A percentile compares a stretch with the other conserved stretches of the same genome.
Conservation (phyloP, 2,888 invertebrate species). For the Tinea trinotella region DNA sequence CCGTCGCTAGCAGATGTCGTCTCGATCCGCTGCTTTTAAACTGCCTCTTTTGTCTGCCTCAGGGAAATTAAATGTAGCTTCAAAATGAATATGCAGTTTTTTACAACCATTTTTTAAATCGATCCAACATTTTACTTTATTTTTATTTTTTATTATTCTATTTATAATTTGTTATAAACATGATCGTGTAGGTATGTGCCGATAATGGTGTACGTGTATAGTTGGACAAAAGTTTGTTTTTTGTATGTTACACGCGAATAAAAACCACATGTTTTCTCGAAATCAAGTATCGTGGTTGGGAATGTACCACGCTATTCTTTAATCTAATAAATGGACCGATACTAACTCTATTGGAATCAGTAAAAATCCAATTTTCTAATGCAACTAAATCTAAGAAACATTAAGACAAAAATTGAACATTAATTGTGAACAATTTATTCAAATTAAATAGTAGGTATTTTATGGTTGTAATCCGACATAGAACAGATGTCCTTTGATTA, state of each 20-base stretch:
- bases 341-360: background rate
- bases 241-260: constrained; percentile 8
- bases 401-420: background rate
- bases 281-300: background rate
- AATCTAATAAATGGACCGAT: background rate
- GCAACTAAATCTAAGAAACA: too few relatives aligned
- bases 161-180: too few relatives aligned
- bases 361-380: background rate
- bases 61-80: constrained; percentile 35
- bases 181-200: too few relatives aligned
- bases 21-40: constrained; percentile 38
- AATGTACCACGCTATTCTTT: background rate
- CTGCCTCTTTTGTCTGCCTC: constrained; percentile 35
- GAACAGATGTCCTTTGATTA: constrained; percentile 35
- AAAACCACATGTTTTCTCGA: background rate
- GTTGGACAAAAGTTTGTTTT: background rate
- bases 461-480: background rate
- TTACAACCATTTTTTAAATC: background rate
- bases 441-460: background rate
- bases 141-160: background rate
- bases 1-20: constrained; percentile 42
- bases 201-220: too few relatives aligned
- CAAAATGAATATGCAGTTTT: constrained; percentile 11
- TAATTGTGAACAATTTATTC: background rate
- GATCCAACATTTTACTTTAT: background rate